Base-by-base conservation (phyloP, 2,113 vertebrate species). In the Burhinus oedicnemus region DNA sequence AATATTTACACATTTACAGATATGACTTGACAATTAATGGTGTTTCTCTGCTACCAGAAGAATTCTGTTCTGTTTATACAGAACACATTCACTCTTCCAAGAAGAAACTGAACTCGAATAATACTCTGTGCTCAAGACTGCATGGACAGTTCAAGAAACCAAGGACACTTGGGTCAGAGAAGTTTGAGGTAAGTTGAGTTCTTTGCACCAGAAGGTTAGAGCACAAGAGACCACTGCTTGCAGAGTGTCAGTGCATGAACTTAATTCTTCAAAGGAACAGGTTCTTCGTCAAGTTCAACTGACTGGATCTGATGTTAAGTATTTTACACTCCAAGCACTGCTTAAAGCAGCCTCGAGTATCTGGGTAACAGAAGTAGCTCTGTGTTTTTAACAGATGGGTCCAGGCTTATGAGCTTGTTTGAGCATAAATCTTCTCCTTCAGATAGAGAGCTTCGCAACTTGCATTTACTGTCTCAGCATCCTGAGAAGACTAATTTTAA, bases 1-100 rank as follows among this genome's bases (percentile, higher is more conserved):
- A 97, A 97, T 98, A 98, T 98, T 97, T 98, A 98, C 98, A 96
- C 86, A 96, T 97, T 94, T 98, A 98, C 95, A 98, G 96, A 93
- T 93, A 96, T 36, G 38, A 97, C 97, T 95, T 83, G 74, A 90
- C 93, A 94, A 87, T 80, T 97, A 83, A 93, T 88, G 87, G 38
- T 87, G 69, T 93, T 95, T 87, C 81, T 90, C 90, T 95, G 83
- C 94, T 96, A 94, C 85, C 84, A 95, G 62, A 94, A 90, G 62
- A 96, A 88, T 72, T 83, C 34, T 68, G 87, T 58, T 89, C 94
- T 96, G 90, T 94, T 96, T 77, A 94, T 22, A 92, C 78, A 95
- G 96, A 95, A 85, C 51, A 88, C 66, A 91, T 26, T 45, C 30
- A 47, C 58, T 93, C 93, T 91, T 96, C 81, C 72, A 93, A 81